Evolutionary conservation across 92 coral and sea anemone species (phyloP), one percentile per base, ranked within the genome.

Genomic region (Zoanthus solanderi): DNA sequence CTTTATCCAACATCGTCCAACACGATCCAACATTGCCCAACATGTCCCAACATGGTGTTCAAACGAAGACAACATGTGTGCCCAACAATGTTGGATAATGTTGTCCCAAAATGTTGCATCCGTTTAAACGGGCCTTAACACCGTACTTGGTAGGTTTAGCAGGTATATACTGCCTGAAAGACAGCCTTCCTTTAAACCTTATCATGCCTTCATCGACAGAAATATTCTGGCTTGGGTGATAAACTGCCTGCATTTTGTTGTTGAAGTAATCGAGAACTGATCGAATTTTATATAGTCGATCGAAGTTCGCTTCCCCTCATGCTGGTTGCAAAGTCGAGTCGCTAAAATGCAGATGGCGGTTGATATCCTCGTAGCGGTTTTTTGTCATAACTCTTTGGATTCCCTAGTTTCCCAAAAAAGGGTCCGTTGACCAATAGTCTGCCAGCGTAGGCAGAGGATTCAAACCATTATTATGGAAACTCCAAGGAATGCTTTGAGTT

Each of bases 301-400:
- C n/a, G 65, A 58, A 58, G n/a, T 58, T n/a, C 50, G 83, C 7
- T 15, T 50, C 46, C 2, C 42, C 13, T 1, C 34, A 52, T n/a
- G 18, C 28, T n/a, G 84, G 84, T 5, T n/a, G 44, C 10, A 31
- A 13, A 42, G 84, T 8, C 0, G 72, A 79, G 31, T 18, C 5
- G 53, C 5, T 66, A 23, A 67, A 37, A 37, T 37, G 42, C 42
- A 37, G 42, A 37, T 37, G 0, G 42, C 42, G 42, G 42, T 37
- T 37, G 42, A 71, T 23, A 54, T 23, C 45, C 45, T 61, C 58
- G 6, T 37, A 63, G 56, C 45, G 84, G 45, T 63, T 79, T 37
- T 63, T 79, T n/a, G 57, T 79, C 84, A 79, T 63, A 0, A 63
- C 84, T 63, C 44, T 63, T 42, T 79, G 37, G 13, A 78, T 48